phyloP scores from a whole-genome alignment of 2,113 vertebrate species.

The Ibidorhyncha struthersii region DNA sequence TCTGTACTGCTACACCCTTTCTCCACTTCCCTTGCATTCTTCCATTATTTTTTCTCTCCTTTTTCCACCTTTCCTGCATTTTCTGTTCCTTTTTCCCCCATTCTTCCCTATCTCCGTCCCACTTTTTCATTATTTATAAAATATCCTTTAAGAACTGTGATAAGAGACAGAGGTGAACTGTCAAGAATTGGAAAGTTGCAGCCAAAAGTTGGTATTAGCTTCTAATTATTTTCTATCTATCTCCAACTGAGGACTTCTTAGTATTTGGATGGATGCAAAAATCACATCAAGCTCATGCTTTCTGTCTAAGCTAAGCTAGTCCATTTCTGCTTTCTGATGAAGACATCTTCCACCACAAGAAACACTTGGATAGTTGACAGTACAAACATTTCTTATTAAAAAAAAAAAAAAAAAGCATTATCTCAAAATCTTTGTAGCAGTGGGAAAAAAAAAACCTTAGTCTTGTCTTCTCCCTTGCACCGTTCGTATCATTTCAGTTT shows the following conservation, averaged over 20 bases:
- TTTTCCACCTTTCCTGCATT: neutral
- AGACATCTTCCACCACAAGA: neutral
- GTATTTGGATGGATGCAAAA: neutral
- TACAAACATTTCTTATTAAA: neutral
- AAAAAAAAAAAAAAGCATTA: neutral
- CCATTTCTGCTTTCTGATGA: neutral
- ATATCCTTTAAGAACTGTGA: neutral
- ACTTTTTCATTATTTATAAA: neutral
- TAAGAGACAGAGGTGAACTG: neutral
- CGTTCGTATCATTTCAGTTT: neutral
- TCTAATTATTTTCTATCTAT: neutral
- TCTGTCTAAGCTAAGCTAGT: neutral
- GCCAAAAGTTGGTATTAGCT: neutral
- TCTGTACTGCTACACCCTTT: neutral
- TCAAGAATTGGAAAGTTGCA: neutral
- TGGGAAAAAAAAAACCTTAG: neutral
- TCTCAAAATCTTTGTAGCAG: neutral
- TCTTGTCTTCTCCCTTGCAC: neutral
- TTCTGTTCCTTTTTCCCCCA: neutral
- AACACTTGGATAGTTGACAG: neutral
- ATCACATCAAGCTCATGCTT: neutral
- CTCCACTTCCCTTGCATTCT: neutral
- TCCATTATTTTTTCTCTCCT: neutral
- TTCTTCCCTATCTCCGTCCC: neutral
- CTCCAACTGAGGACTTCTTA: neutral